Evolutionary conservation across 2,888 invertebrate species (phyloP).

Genomic region (Tachina grossa): DNA sequence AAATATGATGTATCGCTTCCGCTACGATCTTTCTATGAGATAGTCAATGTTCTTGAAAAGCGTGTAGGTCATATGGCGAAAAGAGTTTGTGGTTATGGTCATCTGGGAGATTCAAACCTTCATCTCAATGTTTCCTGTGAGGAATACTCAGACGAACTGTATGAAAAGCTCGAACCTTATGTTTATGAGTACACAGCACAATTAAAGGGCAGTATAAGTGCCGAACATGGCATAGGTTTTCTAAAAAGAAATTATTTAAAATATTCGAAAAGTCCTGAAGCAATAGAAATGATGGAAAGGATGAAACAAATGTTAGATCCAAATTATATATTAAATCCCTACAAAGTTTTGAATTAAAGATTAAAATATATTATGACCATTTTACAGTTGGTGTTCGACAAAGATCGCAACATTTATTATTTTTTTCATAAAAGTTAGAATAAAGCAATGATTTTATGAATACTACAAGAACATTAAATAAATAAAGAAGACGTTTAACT

Average conservation of each 20-base stretch:
- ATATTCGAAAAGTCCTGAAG: constrained; percentile 89
- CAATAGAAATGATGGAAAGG: constrained; percentile 90
- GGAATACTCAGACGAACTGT: constrained; percentile 85
- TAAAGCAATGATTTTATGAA: no score
- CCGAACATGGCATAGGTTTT: constrained; percentile 98
- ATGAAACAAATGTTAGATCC: constrained; percentile 96
- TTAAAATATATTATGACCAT: neutral
- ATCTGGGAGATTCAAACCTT: constrained; percentile 97
- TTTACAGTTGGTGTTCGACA: no score
- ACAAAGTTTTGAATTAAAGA: constrained; percentile 87
- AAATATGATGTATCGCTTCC: constrained; percentile 98
- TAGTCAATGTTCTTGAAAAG: constrained; percentile 88
- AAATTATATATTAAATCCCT: constrained; percentile 96
- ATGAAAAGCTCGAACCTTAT: constrained; percentile 90
- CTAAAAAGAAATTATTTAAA: constrained; percentile 91
- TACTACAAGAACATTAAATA: no score
- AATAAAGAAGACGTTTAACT: no score
- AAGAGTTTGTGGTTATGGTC: constrained; percentile 94
- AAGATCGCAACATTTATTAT: no score
- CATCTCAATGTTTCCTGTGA: constrained; percentile 93
- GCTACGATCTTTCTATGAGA: constrained; percentile 90
- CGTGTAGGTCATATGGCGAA: constrained; percentile 86
- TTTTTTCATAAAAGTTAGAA: no score
- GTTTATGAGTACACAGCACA: constrained; percentile 93
- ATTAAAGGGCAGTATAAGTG: constrained; percentile 93